These are phyloP conservation scores for Sinella curviseta DNA, from an alignment of 1,140 invertebrate genomes.

Conservation along the genomic window DNA sequence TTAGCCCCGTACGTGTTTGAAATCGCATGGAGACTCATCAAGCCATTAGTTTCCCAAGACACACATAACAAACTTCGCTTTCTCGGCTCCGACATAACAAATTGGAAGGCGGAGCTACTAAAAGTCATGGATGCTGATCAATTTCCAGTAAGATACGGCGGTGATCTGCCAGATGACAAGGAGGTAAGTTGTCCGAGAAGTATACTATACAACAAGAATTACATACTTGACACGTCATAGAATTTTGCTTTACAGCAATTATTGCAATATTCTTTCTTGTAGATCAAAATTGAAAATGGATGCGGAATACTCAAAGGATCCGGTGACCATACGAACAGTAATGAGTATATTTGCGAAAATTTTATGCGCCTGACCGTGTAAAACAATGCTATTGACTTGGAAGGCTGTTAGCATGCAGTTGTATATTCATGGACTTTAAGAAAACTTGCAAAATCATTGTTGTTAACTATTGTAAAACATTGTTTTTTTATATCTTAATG, in stretches of 20 bases:
- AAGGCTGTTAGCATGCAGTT: too few relatives aligned
- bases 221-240: background rate
- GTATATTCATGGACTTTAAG: too few relatives aligned
- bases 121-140: background rate
- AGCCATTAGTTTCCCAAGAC: background rate
- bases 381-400: background rate
- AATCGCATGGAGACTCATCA: conserved; percentile 3
- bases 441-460: too few relatives aligned
- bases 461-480: too few relatives aligned
- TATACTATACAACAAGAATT: too few relatives aligned
- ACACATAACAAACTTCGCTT: background rate
- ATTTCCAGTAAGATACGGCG: background rate
- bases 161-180: background rate
- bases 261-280: background rate
- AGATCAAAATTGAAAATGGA: background rate
- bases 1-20: conserved; percentile 6
- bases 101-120: background rate
- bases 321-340: background rate
- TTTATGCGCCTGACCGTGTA: background rate
- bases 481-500: too few relatives aligned
- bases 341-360: background rate
- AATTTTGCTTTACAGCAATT: too few relatives aligned
- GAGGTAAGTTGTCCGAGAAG: background rate
- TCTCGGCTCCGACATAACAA: background rate
- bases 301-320: background rate